Evolutionary conservation across 2,888 invertebrate genomes (phyloP), one percentile per base, ranked within the genome.

Genomic region (Syritta pipiens): DNA sequence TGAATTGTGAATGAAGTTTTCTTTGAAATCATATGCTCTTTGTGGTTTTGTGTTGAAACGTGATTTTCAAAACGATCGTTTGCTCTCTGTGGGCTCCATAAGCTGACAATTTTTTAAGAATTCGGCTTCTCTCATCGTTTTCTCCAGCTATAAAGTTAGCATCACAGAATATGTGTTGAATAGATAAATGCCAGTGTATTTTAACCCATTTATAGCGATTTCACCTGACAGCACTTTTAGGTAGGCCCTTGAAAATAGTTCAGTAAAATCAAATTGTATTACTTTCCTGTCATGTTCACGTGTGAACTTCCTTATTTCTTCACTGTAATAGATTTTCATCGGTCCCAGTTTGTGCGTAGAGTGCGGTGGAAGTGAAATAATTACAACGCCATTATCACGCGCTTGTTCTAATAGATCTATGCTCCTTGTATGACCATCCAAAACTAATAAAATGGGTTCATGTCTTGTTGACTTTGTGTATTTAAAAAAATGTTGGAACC

Each of bases 311-410:
- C 49, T 28, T 28, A 49, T 49, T 49, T 49, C 49, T 14, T 49
- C 49, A 49, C 49, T 49, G 17, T 49, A 30, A 30, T 49, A 49
- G 3, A 28, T 49, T 30, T 49, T 49, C 28, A 49, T 28, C 28
- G 28, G 28, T 30, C 48, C 48, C 48, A 48, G 30, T n/a, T 48
- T 48, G 48, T 28, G 14, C 6, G 49, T 49, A 12, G 30, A 5
- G 28, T 42, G 42, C 20, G 42, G 42, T 17, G 42, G 42, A 17
- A 42, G 20, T 19, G 19, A 19, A 19, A 42, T 42, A 42, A 19
- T 42, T 17, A 19, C 42, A 9, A 42, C 42, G 20, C 20, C 19
- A 7, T 42, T 42, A 19, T 42, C 42, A 19, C 42, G 42, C 9
- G 17, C 42, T 19, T 20, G 42, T 19, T 42, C 42, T 9, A 42